Conservation (phyloP, 2,888 invertebrate genomes). For the Polyommatus icarus region DNA sequence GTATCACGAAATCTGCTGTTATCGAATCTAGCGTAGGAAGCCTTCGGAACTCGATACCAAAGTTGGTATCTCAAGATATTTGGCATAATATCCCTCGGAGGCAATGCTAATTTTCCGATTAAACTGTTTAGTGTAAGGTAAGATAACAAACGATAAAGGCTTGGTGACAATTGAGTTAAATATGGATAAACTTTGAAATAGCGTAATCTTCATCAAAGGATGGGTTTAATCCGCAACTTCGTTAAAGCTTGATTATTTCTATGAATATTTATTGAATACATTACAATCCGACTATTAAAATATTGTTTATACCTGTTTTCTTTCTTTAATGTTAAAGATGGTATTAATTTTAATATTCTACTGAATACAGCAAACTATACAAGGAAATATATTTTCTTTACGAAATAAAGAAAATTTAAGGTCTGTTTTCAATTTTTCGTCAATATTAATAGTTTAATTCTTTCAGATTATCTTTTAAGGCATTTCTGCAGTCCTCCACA, state of each 20-base stretch:
- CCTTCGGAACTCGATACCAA: background rate
- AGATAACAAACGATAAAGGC: conserved; percentile 26
- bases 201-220: conserved; percentile 40
- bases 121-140: conserved; percentile 6
- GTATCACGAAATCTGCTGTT: background rate
- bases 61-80: background rate
- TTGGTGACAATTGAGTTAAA: conserved; percentile 47
- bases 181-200: conserved; percentile 56
- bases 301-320: background rate
- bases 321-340: background rate
- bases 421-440: too few species aligned
- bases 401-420: too few species aligned
- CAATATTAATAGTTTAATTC: too few species aligned
- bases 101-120: conserved; percentile 8
- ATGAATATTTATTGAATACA: conserved; percentile 9
- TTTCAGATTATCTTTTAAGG: too few species aligned
- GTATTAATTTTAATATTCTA: background rate
- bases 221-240: background rate
- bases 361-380: too few species aligned
- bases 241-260: background rate
- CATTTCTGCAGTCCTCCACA: too few species aligned
- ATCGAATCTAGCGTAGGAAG: background rate
- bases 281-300: background rate
- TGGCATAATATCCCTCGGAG: background rate
- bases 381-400: too few species aligned